Conservation (phyloP, 2,797 vertebrate genomes). For the Xiphophorus birchmanni region DNA sequence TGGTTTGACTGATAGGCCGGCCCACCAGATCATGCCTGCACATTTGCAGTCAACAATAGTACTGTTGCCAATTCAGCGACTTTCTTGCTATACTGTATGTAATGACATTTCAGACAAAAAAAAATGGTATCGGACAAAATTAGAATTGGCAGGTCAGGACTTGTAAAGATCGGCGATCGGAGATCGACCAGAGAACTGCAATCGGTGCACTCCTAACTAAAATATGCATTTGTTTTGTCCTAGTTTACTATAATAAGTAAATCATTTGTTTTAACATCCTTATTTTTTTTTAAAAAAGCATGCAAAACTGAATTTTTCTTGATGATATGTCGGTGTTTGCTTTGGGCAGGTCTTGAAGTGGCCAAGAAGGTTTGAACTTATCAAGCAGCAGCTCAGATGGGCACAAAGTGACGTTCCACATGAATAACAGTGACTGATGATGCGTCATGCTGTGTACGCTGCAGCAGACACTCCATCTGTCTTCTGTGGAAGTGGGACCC, state of each 20-base stretch:
- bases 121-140: no score
- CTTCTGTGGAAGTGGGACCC: slow-evolving; percentile 29
- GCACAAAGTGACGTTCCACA: slow-evolving; percentile 35
- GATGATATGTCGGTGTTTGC: not conserved
- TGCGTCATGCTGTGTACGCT: slow-evolving; percentile 10
- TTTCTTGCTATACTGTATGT: no score
- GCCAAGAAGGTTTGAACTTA: slow-evolving; percentile 11
- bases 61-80: no score
- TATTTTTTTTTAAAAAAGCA: not conserved
- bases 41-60: no score
- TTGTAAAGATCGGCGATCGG: no score
- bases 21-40: no score
- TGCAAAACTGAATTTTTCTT: not conserved
- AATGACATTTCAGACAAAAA: no score
- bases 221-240: not conserved
- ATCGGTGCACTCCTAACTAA: not conserved
- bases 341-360: not conserved
- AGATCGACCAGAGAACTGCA: no score
- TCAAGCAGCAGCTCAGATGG: slow-evolving; percentile 26
- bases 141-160: no score
- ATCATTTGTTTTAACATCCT: not conserved
- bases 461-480: slow-evolving; percentile 30
- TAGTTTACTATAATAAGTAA: not conserved
- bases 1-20: no score
- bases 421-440: slow-evolving; percentile 40